These are phyloP conservation scores for Hippolais icterina DNA, from an alignment of 2,113 vertebrate genomes.

Conservation along the genomic window DNA sequence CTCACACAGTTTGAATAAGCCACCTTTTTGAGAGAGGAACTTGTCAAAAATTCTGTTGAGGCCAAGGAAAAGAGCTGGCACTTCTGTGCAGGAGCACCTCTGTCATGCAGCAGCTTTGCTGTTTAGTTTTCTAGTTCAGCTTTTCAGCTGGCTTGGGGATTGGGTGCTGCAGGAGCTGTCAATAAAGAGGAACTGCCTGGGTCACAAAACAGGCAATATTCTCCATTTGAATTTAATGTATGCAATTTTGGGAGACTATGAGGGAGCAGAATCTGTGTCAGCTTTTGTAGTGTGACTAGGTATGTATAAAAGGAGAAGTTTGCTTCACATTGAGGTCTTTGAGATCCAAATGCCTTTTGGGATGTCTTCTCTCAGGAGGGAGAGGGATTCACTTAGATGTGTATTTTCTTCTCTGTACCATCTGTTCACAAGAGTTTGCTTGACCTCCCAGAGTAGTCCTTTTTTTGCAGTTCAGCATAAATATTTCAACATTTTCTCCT, in stretches of 20 bases:
- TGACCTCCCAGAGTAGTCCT: not conserved
- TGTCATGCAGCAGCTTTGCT: not conserved
- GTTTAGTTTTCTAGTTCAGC: not conserved
- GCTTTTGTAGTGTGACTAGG: not conserved
- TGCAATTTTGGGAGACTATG: rapidly evolving
- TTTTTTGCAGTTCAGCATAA: not conserved
- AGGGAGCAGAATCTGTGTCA: not conserved
- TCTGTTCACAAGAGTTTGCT: not conserved
- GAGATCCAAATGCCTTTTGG: not conserved
- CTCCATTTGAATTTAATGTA: not conserved
- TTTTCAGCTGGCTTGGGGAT: not conserved
- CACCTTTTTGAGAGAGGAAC: not conserved
- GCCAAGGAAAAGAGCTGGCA: not conserved
- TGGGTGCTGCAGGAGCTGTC: not conserved
- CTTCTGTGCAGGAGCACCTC: no score
- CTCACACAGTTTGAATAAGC: not conserved
- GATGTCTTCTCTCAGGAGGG: not conserved
- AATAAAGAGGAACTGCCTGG: not conserved
- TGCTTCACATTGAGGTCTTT: rapidly evolving
- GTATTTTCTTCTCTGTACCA: not conserved
- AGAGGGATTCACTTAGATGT: not conserved
- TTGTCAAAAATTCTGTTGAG: not conserved
- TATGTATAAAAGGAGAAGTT: not conserved
- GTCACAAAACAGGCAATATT: not conserved
- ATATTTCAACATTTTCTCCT: not conserved